phyloP scores from a whole-genome alignment of 2,113 vertebrate genomes.

The Ophthalmotilapia sp. region DNA sequence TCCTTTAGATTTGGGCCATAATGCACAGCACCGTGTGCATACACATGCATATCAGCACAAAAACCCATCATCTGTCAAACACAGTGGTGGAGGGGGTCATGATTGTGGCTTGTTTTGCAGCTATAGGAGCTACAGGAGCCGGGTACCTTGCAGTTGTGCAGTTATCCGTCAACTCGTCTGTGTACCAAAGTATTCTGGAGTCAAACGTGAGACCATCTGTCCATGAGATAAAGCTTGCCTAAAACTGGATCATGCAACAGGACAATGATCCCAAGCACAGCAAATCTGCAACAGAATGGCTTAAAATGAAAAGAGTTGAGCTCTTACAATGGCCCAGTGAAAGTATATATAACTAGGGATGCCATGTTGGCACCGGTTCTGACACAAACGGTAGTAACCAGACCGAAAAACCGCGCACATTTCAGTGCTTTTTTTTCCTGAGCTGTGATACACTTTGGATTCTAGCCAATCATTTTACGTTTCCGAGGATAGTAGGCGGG shows the following conservation, averaged over 20 bases:
- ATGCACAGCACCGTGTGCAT: background rate
- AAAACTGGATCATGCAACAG: background rate
- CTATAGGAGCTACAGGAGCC: background rate
- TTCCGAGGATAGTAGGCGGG: no score
- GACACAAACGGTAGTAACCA: no score
- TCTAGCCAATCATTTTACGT: no score
- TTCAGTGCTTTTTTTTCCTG: no score
- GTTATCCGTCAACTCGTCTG: background rate
- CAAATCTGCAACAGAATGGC: no score
- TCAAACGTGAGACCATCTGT: background rate
- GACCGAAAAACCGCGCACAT: no score
- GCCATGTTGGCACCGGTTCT: no score
- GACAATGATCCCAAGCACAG: no score
- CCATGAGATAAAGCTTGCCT: background rate
- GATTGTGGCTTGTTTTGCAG: background rate
- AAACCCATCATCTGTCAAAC: rapidly evolving
- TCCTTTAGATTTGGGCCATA: background rate
- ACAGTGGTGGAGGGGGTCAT: background rate
- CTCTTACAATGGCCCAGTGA: no score
- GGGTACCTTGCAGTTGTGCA: background rate
- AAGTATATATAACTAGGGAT: no score
- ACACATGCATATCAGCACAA: background rate
- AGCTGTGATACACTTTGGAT: no score
- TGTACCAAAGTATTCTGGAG: background rate
- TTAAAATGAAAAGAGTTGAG: no score